Evolutionary conservation across 2,113 vertebrate genomes (phyloP).

Genomic region (Microtus oregoni): DNA sequence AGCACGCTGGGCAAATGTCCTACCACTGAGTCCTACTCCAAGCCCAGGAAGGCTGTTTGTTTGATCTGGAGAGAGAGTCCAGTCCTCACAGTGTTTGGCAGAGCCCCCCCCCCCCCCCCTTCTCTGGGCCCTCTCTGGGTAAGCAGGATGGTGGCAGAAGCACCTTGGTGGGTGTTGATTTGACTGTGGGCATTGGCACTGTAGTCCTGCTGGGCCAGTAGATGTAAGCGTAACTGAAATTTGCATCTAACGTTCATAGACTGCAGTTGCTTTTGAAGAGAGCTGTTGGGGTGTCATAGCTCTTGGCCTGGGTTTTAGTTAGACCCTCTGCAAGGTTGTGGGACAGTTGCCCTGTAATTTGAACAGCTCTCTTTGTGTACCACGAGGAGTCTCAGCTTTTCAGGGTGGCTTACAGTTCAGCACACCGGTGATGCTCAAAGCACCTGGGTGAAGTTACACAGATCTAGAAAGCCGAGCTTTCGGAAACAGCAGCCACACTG

Average conservation of each 20-base stretch:
- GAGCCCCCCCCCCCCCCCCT: fast-evolving
- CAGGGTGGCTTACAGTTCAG: constrained; percentile 74
- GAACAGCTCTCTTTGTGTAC: constrained; percentile 60
- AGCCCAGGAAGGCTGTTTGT: neutral
- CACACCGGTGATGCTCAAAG: constrained; percentile 66
- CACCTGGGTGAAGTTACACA: constrained; percentile 77
- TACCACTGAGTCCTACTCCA: neutral
- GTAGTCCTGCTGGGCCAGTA: neutral
- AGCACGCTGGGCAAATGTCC: too few species aligned
- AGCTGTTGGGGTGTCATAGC: neutral
- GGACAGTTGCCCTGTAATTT: constrained; percentile 50
- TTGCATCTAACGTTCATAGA: neutral
- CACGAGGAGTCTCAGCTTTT: constrained; percentile 55
- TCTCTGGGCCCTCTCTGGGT: neutral
- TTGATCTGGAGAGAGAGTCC: neutral
- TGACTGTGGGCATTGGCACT: neutral
- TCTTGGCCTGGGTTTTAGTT: neutral
- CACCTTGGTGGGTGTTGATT: neutral
- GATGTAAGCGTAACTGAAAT: neutral
- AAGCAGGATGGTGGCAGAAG: neutral
- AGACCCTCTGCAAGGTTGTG: neutral
- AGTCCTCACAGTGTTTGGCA: too few species aligned
- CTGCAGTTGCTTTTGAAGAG: neutral
- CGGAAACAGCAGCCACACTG: neutral
- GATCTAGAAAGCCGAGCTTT: constrained; percentile 67